Percentiles rank a stretch among this genome's conserved stretches.
These are phyloP conservation scores for Salvelinus namaycush DNA, from an alignment of 2,113 vertebrate species.

Conservation along the genomic window DNA sequence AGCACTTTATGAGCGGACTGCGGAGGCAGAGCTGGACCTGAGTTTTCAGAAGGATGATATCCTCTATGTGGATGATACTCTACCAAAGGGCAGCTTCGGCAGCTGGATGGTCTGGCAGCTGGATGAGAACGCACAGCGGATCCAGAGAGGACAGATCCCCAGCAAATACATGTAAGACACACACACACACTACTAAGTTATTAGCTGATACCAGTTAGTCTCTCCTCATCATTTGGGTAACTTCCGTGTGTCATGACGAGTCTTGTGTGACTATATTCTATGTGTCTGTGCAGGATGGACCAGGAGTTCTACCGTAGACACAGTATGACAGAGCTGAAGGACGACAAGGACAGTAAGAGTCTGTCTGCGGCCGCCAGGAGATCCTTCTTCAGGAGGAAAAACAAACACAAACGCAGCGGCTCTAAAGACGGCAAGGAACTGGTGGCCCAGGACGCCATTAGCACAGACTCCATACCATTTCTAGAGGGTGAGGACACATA, in stretches of 20 bases:
- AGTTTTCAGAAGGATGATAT: constrained; percentile 99
- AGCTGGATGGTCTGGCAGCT: constrained; percentile 99
- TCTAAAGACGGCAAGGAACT: constrained; percentile 97
- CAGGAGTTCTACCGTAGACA: constrained; percentile 96
- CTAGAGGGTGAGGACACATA: constrained; percentile 84
- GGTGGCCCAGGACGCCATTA: constrained; percentile 89
- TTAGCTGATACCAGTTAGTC: too few species aligned
- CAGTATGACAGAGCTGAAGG: constrained; percentile 92
- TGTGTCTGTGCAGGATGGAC: constrained; percentile 84
- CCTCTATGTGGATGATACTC: constrained; percentile 92
- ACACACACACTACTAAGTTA: background rate
- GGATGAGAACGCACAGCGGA: constrained; percentile 94
- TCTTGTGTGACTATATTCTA: background rate
- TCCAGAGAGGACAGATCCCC: constrained; percentile 95
- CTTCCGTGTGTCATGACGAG: too few species aligned
- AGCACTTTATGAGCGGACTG: constrained; percentile 92
- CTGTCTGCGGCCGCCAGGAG: constrained; percentile 92
- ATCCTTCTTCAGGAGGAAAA: constrained; percentile 94
- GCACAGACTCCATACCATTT: constrained; percentile 93
- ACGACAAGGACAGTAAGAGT: constrained; percentile 86
- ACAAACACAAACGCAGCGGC: constrained; percentile 95
- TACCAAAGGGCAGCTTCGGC: constrained; percentile 93
- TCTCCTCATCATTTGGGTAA: too few species aligned
- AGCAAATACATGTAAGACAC: constrained; percentile 95
- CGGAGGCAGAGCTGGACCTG: constrained; percentile 90